Evolutionary conservation across 2,888 invertebrate species (phyloP).

Genomic region (Panopea generosa): DNA sequence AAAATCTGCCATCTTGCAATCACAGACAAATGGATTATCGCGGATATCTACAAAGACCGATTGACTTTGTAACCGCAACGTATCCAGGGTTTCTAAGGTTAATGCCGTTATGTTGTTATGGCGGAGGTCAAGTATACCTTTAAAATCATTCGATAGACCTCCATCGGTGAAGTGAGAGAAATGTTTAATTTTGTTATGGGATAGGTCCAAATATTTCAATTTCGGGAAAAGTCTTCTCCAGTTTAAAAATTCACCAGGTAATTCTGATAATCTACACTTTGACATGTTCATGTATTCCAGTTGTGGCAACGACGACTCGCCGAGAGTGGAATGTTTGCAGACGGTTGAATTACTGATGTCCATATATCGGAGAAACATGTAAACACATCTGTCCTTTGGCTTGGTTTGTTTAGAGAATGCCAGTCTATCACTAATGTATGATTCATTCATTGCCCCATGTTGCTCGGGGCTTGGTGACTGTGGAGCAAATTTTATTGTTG

Average conservation of each 20-base stretch:
- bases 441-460: slow-evolving; percentile 2
- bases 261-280: slow-evolving; percentile 24
- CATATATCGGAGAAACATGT: slow-evolving; percentile 33
- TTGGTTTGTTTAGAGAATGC: slow-evolving; percentile 41
- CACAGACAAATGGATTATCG: slow-evolving; percentile 69
- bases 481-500: slow-evolving; percentile 16
- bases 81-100: slow-evolving; percentile 51
- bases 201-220: slow-evolving; percentile 62
- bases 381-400: slow-evolving; percentile 28
- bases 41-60: slow-evolving; percentile 63
- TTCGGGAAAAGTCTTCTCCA: slow-evolving; percentile 62
- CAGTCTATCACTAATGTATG: slow-evolving; percentile 27
- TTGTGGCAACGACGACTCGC: slow-evolving; percentile 36
- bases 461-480: too few species aligned
- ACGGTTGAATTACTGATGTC: slow-evolving; percentile 44
- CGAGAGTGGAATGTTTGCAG: slow-evolving; percentile 32
- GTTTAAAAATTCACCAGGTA: slow-evolving; percentile 39
- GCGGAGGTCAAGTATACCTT: slow-evolving; percentile 62
- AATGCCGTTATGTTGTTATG: slow-evolving; percentile 69
- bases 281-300: slow-evolving; percentile 58
- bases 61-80: slow-evolving; percentile 40
- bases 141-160: slow-evolving; percentile 28
- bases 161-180: slow-evolving; percentile 43
- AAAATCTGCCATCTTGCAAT: slow-evolving; percentile 63
- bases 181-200: slow-evolving; percentile 57